phyloP scores from a whole-genome alignment of 2,888 invertebrate species.

The Athalia cordata region DNA sequence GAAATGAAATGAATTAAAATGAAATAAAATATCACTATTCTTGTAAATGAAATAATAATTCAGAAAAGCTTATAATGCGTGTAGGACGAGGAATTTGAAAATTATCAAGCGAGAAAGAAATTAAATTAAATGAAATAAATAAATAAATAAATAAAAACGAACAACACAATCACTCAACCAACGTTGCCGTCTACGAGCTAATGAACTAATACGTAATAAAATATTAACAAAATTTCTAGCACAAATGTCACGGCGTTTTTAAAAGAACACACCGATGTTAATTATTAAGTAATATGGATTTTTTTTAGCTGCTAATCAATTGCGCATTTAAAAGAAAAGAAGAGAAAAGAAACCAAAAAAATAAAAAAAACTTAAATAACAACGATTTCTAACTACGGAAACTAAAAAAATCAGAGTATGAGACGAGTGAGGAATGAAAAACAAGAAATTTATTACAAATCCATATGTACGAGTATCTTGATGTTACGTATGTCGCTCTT shows the following conservation, averaged over 20 bases:
- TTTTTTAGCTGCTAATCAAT: conserved; percentile 29
- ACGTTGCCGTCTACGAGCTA: too few relatives aligned
- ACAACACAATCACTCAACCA: too few relatives aligned
- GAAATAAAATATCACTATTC: conserved; percentile 31
- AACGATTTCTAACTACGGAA: conserved; percentile 22
- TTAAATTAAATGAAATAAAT: too few relatives aligned
- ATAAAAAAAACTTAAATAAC: not conserved
- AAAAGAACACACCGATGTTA: conserved; percentile 6
- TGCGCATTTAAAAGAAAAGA: conserved; percentile 28
- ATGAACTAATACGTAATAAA: not conserved
- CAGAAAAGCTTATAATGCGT: not conserved
- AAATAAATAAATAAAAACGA: too few relatives aligned
- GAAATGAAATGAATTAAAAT: not conserved
- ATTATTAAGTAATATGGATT: conserved; percentile 26
- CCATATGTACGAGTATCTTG: conserved; percentile 39
- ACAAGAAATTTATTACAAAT: conserved; percentile 15
- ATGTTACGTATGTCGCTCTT: conserved; percentile 30
- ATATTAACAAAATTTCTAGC: conserved; percentile 15
- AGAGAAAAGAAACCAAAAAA: too few relatives aligned
- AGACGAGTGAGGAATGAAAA: conserved; percentile 6
- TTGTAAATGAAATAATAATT: conserved; percentile 28
- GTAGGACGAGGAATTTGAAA: not conserved
- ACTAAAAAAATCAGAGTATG: not conserved
- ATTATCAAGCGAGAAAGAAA: too few relatives aligned
- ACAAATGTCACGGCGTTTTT: conserved; percentile 14